Evolutionary conservation across 2,113 vertebrate genomes (phyloP).

Genomic region (Phyllostomus hastatus): DNA sequence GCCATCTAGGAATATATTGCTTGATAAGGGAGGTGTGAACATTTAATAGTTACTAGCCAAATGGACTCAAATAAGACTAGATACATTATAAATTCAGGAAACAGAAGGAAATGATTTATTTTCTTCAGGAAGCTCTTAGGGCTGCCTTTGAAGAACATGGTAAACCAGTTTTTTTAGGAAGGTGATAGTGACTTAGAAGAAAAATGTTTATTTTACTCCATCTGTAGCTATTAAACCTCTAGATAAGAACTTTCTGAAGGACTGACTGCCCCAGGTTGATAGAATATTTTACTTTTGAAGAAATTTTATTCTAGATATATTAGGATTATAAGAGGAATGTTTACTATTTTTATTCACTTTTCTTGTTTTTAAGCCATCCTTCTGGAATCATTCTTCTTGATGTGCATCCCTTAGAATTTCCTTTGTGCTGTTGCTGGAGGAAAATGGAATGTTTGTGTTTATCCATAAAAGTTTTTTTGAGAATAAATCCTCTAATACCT

Average conservation of each 20-base stretch:
- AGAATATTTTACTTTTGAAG: slow-evolving; percentile 7
- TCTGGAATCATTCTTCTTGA: background rate
- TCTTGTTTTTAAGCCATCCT: background rate
- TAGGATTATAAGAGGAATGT: background rate
- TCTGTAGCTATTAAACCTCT: background rate
- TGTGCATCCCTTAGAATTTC: background rate
- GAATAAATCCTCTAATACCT: background rate
- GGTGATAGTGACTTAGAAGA: background rate
- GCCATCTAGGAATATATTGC: background rate
- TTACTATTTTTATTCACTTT: slow-evolving; percentile 24
- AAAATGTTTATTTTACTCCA: background rate
- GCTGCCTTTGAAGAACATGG: background rate
- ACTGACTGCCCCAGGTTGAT: background rate
- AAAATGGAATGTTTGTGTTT: slow-evolving; percentile 11
- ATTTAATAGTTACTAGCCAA: background rate
- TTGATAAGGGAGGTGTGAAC: background rate
- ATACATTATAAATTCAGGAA: background rate
- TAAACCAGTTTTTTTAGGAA: slow-evolving; percentile 9
- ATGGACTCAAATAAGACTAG: background rate
- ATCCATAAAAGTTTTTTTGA: background rate
- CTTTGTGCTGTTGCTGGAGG: background rate
- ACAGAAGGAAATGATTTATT: background rate
- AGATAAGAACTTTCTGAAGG: background rate
- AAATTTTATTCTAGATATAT: background rate
- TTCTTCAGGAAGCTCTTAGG: background rate